phyloP scores from a whole-genome alignment of 1,140 invertebrate genomes.

The Phenacoccus solenopsis region DNA sequence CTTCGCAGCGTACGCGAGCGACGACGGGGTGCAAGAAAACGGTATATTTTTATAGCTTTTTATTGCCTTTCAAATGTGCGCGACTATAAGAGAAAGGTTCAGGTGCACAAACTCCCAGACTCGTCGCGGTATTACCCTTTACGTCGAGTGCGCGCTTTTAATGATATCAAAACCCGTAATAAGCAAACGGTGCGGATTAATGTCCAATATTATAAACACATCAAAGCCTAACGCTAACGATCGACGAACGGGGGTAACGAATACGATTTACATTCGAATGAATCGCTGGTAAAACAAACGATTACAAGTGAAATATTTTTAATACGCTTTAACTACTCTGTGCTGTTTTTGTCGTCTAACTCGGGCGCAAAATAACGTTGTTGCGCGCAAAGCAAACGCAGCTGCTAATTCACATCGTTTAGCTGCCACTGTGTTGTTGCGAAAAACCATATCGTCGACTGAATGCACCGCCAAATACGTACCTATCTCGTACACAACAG shows the following conservation, averaged over 20 bases:
- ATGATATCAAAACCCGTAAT: constrained; percentile 7
- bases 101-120: constrained; percentile 7
- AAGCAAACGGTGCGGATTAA: constrained; percentile 14
- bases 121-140: neutral
- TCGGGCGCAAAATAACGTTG: neutral
- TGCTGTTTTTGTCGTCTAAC: neutral
- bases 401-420: neutral
- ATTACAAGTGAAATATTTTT: neutral
- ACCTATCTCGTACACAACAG: no score
- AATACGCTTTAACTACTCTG: no score
- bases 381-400: neutral
- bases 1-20: neutral
- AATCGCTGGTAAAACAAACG: neutral
- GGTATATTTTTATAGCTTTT: constrained; percentile 6
- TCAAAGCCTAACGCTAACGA: neutral
- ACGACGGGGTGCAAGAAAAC: neutral
- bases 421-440: neutral
- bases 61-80: neutral
- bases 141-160: neutral
- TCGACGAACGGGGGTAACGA: no score
- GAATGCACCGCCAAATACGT: no score
- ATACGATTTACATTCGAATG: neutral
- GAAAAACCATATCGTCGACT: neutral
- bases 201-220: constrained; percentile 15
- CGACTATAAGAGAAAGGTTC: neutral